phyloP scores from a whole-genome alignment of 2,797 vertebrate genomes.

The Oreochromis grahami region DNA sequence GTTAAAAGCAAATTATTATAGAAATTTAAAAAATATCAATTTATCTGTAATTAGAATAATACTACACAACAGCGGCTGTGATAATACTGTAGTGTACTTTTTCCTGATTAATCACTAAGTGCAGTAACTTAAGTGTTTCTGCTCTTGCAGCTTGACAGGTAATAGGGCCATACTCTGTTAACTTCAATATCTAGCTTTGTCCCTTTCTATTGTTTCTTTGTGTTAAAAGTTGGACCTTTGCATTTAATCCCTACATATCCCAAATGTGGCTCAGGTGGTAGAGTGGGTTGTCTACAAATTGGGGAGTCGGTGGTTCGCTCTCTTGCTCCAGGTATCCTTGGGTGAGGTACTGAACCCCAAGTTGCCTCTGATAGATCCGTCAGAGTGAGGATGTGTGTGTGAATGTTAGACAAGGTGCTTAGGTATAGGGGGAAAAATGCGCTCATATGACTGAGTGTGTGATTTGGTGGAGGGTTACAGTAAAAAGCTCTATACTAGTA shows the following conservation, averaged over 20 bases:
- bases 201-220: background rate
- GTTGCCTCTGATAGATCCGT: background rate
- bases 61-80: background rate
- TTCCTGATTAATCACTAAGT: background rate
- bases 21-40: background rate
- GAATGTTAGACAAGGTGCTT: background rate
- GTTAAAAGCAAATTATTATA: background rate
- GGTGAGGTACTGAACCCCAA: background rate
- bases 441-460: background rate
- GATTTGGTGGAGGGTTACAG: background rate
- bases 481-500: background rate
- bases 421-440: fast-evolving
- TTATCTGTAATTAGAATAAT: background rate
- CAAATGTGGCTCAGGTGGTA: background rate
- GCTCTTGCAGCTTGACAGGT: background rate
- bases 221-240: background rate
- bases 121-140: background rate
- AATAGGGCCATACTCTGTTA: background rate
- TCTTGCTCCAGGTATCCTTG: background rate
- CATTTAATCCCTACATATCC: background rate
- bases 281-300: background rate
- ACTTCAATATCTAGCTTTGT: background rate
- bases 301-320: background rate
- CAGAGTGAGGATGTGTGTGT: background rate
- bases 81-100: background rate